phyloP scores from a whole-genome alignment of 2,888 invertebrate genomes.

The Sinodicranocentrus sp. region DNA sequence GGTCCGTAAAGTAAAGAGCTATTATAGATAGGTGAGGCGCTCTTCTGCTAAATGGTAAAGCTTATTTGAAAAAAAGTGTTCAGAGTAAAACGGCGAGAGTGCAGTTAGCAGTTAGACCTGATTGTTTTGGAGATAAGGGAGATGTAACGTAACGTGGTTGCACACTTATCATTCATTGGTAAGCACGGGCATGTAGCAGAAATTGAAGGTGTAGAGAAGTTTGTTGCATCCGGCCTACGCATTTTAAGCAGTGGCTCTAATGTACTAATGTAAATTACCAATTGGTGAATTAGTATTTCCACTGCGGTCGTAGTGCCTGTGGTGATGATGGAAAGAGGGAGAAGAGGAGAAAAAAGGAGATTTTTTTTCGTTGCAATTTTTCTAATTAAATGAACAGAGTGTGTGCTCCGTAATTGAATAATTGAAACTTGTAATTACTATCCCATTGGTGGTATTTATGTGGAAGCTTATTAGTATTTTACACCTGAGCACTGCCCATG shows the following conservation, averaged over 20 bases:
- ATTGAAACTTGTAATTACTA: too few species aligned
- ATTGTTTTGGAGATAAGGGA: background rate
- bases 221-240: constrained; percentile 45
- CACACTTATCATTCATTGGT: constrained; percentile 17
- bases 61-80: too few species aligned
- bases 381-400: background rate
- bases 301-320: constrained; percentile 12
- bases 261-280: constrained; percentile 48
- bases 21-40: background rate
- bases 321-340: background rate
- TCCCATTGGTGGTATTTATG: too few species aligned
- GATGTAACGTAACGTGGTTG: constrained; percentile 10
- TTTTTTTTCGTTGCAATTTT: background rate
- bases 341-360: constrained; percentile 8
- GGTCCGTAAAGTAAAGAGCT: constrained; percentile 14
- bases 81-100: background rate
- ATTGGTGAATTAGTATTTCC: constrained; percentile 47
- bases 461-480: too few species aligned
- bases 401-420: background rate
- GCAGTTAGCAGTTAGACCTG: background rate
- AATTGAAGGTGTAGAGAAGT: constrained; percentile 10
- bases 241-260: constrained; percentile 27
- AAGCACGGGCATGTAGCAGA: background rate
- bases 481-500: too few species aligned
- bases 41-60: too few species aligned